Evolutionary conservation across 2,113 vertebrate species (phyloP).

Genomic region (Tyrannus savana): DNA sequence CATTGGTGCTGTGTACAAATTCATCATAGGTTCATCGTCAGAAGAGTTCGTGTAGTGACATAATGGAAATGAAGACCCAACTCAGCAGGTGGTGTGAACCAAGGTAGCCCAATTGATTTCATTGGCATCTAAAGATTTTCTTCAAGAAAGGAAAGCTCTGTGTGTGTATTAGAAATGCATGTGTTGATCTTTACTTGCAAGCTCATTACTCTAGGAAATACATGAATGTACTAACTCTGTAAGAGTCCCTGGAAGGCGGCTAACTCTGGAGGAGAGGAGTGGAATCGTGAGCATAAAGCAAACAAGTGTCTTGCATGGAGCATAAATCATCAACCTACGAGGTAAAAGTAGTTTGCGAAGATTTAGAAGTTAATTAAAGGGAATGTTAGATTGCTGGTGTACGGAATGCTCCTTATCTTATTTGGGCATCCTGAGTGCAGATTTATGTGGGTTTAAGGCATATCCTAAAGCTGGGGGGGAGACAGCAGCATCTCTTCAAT

Average conservation of each 20-base stretch:
- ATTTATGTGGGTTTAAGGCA: not conserved
- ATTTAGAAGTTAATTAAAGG: not conserved
- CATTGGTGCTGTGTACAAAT: constrained; percentile 9
- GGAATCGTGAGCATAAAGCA: not conserved
- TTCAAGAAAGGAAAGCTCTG: not conserved
- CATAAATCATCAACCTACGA: not conserved
- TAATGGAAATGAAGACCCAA: not conserved
- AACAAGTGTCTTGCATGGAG: not conserved
- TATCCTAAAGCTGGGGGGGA: not conserved
- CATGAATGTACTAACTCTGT: not conserved
- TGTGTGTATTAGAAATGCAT: not conserved
- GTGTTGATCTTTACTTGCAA: not conserved
- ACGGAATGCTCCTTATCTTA: not conserved
- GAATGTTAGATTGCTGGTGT: not conserved
- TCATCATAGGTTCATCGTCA: not conserved
- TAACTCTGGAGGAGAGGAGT: not conserved
- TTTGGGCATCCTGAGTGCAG: not conserved
- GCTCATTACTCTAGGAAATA: not conserved
- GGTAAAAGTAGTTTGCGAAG: not conserved
- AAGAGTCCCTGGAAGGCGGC: not conserved
- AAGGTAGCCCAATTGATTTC: constrained; percentile 5
- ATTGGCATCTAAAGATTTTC: not conserved
- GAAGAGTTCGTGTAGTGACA: not conserved
- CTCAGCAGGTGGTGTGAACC: constrained; percentile 12
- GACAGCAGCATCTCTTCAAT: not conserved